Conservation (phyloP, 2,888 invertebrate genomes). For the Nemoura dubitans region DNA sequence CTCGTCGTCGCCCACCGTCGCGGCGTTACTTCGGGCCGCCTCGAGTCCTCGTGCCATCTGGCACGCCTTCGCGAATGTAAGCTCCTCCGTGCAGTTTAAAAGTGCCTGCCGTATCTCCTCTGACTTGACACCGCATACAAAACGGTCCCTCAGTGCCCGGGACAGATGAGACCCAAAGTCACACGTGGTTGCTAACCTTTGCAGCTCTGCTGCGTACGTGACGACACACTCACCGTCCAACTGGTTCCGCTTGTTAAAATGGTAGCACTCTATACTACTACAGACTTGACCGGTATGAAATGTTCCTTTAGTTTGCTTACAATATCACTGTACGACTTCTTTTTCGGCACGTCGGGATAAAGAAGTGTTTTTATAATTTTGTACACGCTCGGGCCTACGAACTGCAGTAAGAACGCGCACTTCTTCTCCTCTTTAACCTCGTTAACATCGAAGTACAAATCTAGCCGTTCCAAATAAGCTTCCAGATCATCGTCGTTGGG, state of each 20-base stretch:
- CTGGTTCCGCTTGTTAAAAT: not conserved
- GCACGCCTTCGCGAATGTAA: slow-evolving; percentile 15
- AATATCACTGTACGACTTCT: not conserved
- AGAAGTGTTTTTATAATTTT: not conserved
- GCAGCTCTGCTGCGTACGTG: not conserved
- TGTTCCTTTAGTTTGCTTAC: not conserved
- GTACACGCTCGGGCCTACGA: not conserved
- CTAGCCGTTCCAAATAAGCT: not conserved
- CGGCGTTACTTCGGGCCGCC: not conserved
- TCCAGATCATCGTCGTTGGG: not conserved
- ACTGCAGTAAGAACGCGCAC: not conserved
- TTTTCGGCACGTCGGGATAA: not conserved
- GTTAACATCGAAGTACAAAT: not conserved
- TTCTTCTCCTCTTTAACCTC: not conserved
- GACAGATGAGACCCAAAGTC: not conserved
- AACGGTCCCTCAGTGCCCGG: not conserved
- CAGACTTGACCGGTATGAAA: not conserved
- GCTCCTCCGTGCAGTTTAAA: not conserved
- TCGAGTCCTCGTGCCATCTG: not conserved
- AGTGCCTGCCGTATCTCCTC: not conserved
- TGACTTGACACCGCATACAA: not conserved
- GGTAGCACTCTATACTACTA: not conserved
- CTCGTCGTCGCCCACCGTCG: not conserved
- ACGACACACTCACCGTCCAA: not conserved
- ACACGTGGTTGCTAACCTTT: slow-evolving; percentile 2